Percentiles rank a stretch among this genome's conserved stretches.
These are phyloP conservation scores for Illadopsis cleaveri DNA, from an alignment of 2,113 vertebrate genomes.

Conservation along the genomic window DNA sequence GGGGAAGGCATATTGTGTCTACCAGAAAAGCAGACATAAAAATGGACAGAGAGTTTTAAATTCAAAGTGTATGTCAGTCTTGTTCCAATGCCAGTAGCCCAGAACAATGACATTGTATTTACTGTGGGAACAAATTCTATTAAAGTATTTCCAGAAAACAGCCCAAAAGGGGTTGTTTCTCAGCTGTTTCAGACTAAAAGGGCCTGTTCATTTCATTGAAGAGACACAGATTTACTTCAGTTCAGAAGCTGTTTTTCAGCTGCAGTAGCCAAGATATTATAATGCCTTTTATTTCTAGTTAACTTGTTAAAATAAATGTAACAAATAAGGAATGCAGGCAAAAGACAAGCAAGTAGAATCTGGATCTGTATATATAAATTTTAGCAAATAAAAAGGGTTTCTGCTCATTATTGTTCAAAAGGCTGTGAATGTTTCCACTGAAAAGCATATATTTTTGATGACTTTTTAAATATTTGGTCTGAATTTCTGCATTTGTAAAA, in stretches of 20 bases:
- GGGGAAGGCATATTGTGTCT: not conserved
- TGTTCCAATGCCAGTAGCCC: not conserved
- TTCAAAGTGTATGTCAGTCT: not conserved
- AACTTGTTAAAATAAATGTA: not conserved
- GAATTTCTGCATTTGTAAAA: not conserved
- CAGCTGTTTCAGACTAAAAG: not conserved
- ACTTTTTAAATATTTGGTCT: not conserved
- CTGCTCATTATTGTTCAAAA: not conserved
- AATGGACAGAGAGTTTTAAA: not conserved
- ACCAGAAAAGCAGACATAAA: not conserved
- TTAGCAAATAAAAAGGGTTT: not conserved
- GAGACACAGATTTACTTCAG: not conserved
- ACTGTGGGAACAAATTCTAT: not conserved
- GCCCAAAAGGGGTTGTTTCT: not conserved
- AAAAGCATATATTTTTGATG: not conserved
- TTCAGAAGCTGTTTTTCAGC: not conserved
- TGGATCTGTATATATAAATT: not conserved
- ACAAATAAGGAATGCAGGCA: not conserved
- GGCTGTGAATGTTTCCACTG: not conserved
- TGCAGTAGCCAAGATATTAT: not conserved
- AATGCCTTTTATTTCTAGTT: slow-evolving; percentile 17
- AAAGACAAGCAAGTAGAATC: not conserved
- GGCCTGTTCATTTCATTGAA: not conserved
- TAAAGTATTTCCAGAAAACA: not conserved
- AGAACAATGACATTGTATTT: not conserved